Base-by-base conservation (phyloP, 2,888 invertebrate genomes). In the Sinhomidia bicolor region DNA sequence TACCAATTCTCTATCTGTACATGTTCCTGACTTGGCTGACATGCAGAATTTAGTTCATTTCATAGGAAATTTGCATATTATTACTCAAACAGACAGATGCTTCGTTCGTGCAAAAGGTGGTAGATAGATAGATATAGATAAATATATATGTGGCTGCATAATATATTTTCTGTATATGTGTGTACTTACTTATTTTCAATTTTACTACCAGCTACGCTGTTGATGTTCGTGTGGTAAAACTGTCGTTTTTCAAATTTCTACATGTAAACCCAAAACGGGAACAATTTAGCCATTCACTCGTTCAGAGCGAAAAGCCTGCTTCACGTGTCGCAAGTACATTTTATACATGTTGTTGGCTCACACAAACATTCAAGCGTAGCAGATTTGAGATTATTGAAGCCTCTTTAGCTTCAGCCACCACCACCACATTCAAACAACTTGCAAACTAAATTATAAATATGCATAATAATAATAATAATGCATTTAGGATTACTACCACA, bases 11-110 rank as follows among this genome's bases (percentile, higher is more conserved):
- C 44, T n/a, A 51, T 60, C 26, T 65, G 57, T 81, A 36, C 32
- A 65, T 79, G 71, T 71, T 20, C 6, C 32, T 44, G 23, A 17
- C 10, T 6, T 76, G 74, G 60, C 17, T 83, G 83, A 83, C 82
- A 88, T 88, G 88, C 68, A 88, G 78, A 82, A 88, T 87, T 17
- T 32, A 87, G 87, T 83, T 88, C 47, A 88, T 83, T 87, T 84
- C 80, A 82, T 65, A 74, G 80, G 26, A 83, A 83, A 85, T 87
- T 89, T 89, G 87, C 89, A 83, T 83, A 86, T 85, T 84, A 85
- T 84, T 83, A 84, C 71, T 83, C 86, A 83, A 86, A 68, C 82
- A 80, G 80, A 71, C 79, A 71, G 79, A 80, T 86, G 86, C 86
- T 79, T 32, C 60, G n/a, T 44, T 85, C 60, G 23, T 57, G 76